Percentiles rank a stretch among this genome's conserved stretches.
These are phyloP conservation scores for Neocrepidodera transversa DNA, from an alignment of 2,888 invertebrate genomes.

Conservation along the genomic window DNA sequence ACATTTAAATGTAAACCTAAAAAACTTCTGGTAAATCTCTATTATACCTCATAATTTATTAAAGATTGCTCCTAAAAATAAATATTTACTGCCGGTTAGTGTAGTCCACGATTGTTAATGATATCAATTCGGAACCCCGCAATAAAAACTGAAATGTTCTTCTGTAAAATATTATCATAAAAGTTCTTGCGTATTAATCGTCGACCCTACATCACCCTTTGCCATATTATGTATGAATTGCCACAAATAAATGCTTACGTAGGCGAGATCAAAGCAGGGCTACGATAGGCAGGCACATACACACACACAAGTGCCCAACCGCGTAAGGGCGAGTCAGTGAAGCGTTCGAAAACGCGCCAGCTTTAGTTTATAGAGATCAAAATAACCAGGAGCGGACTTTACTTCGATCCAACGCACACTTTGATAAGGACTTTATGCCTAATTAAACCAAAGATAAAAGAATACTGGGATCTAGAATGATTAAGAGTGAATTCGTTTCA, in stretches of 20 bases:
- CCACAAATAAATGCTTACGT: slow-evolving; percentile 29
- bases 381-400: slow-evolving; percentile 30
- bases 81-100: no score
- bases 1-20: no score
- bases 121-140: no score
- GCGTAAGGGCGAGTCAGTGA: slow-evolving; percentile 14
- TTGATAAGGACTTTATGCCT: slow-evolving; percentile 30
- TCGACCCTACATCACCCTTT: slow-evolving; percentile 3
- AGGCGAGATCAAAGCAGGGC: slow-evolving; percentile 28
- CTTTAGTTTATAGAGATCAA: slow-evolving; percentile 16
- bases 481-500: background rate
- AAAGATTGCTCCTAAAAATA: no score
- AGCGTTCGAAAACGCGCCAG: slow-evolving; percentile 12
- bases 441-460: slow-evolving; percentile 25
- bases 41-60: no score
- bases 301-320: slow-evolving; percentile 24
- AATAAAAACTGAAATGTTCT: no score
- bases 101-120: no score
- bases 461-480: slow-evolving; percentile 5
- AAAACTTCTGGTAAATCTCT: no score
- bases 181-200: background rate
- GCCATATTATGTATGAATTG: slow-evolving; percentile 21
- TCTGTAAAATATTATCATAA: no score
- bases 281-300: slow-evolving; percentile 11
- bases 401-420: slow-evolving; percentile 30